These are phyloP conservation scores for Catharus ustulatus DNA, from an alignment of 2,797 vertebrate genomes.

Conservation along the genomic window DNA sequence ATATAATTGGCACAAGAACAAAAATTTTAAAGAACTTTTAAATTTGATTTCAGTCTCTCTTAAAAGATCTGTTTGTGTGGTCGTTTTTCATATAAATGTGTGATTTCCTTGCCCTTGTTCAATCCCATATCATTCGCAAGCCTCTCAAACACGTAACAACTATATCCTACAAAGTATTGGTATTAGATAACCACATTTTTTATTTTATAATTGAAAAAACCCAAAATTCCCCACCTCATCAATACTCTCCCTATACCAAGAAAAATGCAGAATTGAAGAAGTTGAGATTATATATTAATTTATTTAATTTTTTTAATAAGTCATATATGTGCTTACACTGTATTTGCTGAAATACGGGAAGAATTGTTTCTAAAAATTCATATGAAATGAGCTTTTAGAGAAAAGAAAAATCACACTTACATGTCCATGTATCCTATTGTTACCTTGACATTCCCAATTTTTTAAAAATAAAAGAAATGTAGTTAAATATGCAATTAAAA, in stretches of 20 bases:
- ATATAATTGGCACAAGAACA: neutral
- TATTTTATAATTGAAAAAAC: neutral
- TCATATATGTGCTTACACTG: neutral
- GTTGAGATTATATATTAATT: neutral
- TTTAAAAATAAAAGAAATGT: neutral
- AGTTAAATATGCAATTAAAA: neutral
- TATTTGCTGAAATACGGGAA: neutral
- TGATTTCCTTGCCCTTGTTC: neutral
- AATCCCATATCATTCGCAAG: neutral
- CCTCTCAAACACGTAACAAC: neutral
- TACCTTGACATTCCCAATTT: neutral
- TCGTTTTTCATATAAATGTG: neutral
- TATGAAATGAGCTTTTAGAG: neutral
- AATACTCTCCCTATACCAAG: neutral
- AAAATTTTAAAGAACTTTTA: neutral
- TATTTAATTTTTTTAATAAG: neutral
- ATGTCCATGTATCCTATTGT: neutral
- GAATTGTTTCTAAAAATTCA: neutral
- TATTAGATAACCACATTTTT: neutral
- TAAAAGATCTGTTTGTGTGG: neutral
- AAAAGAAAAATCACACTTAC: neutral
- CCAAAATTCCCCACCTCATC: neutral
- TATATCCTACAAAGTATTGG: neutral
- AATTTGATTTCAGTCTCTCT: neutral
- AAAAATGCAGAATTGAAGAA: neutral